These are phyloP conservation scores for Drosophila trapezifrons DNA, from an alignment of 1,140 invertebrate genomes.

Conservation along the genomic window DNA sequence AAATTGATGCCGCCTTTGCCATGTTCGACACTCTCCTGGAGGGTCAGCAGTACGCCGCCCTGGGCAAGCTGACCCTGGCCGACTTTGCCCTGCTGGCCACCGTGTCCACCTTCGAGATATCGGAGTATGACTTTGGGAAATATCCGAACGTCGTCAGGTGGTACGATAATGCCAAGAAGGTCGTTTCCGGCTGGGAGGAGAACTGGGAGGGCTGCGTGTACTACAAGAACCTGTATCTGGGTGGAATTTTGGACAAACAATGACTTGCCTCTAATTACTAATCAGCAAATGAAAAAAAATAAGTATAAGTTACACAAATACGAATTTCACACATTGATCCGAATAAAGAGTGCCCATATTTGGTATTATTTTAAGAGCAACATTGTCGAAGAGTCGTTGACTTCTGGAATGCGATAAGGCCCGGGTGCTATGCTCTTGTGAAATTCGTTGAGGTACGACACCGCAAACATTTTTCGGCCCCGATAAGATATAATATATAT, in stretches of 20 bases:
- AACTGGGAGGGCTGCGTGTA: constrained; percentile 86
- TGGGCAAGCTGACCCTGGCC: constrained; percentile 89
- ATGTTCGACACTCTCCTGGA: constrained; percentile 88
- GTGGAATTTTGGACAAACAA: constrained; percentile 31
- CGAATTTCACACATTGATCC: background rate
- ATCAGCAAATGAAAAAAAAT: background rate
- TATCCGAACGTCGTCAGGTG: constrained; percentile 89
- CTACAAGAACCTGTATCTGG: constrained; percentile 83
- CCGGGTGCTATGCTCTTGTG: constrained; percentile 10
- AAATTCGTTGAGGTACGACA: constrained; percentile 23
- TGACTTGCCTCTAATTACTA: background rate
- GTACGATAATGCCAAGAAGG: constrained; percentile 88
- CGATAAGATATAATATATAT: too few species aligned
- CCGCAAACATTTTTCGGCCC: constrained; percentile 18
- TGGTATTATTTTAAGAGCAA: background rate
- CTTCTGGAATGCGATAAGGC: constrained; percentile 30
- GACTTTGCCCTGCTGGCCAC: constrained; percentile 87
- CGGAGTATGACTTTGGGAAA: constrained; percentile 87
- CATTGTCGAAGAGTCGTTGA: constrained; percentile 23
- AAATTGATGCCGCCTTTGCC: constrained; percentile 87
- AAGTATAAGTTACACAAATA: background rate
- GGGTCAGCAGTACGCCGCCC: constrained; percentile 87
- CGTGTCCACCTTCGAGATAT: constrained; percentile 88
- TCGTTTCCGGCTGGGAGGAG: constrained; percentile 89
- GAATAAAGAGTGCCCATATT: constrained; percentile 30